Evolutionary conservation across 2,888 invertebrate genomes (phyloP).

Genomic region (Meteorus cinctellus): DNA sequence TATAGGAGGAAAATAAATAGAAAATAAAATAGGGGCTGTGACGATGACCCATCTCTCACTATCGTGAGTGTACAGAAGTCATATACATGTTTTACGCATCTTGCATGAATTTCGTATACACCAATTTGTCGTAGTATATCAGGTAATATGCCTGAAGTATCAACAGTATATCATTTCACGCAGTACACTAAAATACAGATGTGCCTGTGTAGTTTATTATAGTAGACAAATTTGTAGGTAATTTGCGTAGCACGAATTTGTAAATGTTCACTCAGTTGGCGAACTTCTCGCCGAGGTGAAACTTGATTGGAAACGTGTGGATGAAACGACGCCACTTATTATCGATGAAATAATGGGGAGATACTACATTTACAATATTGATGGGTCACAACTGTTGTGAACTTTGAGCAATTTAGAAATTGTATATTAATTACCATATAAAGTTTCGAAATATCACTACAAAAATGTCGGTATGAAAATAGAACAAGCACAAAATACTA

Average conservation of each 20-base stretch:
- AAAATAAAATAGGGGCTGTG: background rate
- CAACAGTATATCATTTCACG: background rate
- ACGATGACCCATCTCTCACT: background rate
- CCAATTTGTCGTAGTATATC: background rate
- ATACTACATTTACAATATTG: background rate
- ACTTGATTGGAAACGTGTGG: background rate
- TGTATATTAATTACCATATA: background rate
- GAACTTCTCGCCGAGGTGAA: background rate
- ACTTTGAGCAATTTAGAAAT: background rate
- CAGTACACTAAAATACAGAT: background rate
- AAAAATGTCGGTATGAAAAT: too few relatives aligned
- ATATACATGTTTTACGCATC: background rate
- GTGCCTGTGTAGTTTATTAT: background rate
- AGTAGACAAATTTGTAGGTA: background rate
- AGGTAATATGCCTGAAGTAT: background rate
- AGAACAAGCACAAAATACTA: background rate
- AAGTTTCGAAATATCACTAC: too few relatives aligned
- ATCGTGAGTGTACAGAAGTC: background rate
- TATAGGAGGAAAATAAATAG: background rate
- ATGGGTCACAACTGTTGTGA: background rate
- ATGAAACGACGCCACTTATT: background rate
- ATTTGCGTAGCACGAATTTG: background rate
- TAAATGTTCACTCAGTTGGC: background rate
- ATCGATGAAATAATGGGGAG: background rate
- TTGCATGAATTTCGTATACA: background rate